Base-by-base conservation (phyloP, 2,888 invertebrate species). In the Boloria euphrosyne region DNA sequence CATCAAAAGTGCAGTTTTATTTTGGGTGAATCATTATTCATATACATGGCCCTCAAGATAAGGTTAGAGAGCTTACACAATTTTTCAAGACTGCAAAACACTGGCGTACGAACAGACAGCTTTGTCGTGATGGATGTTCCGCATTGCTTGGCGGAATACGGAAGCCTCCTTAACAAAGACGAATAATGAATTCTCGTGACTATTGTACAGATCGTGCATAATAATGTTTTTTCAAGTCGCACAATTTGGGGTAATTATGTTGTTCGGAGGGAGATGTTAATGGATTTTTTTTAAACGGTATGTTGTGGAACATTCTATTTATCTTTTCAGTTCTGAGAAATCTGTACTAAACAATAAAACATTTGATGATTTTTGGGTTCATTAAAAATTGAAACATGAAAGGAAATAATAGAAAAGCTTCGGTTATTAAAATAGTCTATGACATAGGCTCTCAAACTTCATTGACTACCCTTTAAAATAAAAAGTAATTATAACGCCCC, bases 101-200 rank as follows among this genome's bases (percentile, higher is more conserved):
- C 76, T 75, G 75, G 75, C 76, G 66, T 71, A 77, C 75, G 76
- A 75, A 78, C 77, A 80, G 80, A 77, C 73, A 74, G 71, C 71
- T 73, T 78, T 78, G 75, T 74, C 71, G 78, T 86, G 85, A 86
- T 81, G 81, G 81, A 86, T 85, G 84, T 78, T 77, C 77, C 77
- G 77, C 78, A 80, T 74, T 78, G 75, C 66, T 60, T 61, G 76
- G 73, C 73, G 74, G 73, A 74, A 78, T 80, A 78, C 67, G 61
- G 68, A 64, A 67, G 58, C 59, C 52, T 75, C 71, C 73, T 78
- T 84, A 87, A 87, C 87, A 85, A 88, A 87, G 87, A 87, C 78
- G 76, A 75, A 87, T 88, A 70, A 82, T 73, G 75, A 74, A 76
- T 68, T 73, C 69, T 67, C 75, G 78, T 85, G 84, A 83, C 84